A percentile compares a stretch with the other conserved stretches of the same genome.
Conservation (phyloP, 2,888 invertebrate species). For the Phyllotreta cruciferae region DNA sequence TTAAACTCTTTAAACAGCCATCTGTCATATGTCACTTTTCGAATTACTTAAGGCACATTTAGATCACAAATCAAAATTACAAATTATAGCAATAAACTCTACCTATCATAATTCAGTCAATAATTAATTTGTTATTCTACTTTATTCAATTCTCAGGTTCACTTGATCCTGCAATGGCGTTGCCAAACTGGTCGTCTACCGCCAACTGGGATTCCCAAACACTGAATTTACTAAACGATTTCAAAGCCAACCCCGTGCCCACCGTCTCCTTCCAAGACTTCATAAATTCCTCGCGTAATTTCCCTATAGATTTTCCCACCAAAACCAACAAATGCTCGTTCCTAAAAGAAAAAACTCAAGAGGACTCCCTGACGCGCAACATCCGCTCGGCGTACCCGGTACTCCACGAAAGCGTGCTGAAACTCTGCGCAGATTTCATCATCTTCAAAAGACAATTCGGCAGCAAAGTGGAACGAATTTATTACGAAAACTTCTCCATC, state of each 20-base stretch:
- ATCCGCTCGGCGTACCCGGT: slow-evolving; percentile 71
- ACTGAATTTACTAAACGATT: slow-evolving; percentile 14
- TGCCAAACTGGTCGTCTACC: slow-evolving; percentile 40
- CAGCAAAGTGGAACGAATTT: slow-evolving; percentile 48
- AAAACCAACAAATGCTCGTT: slow-evolving; percentile 52
- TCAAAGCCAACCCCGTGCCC: background rate
- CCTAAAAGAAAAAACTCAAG: slow-evolving; percentile 38
- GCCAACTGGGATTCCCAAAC: slow-evolving; percentile 14
- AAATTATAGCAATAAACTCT: too few species aligned
- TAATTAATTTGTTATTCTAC: background rate
- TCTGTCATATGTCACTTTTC: too few species aligned
- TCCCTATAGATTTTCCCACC: slow-evolving; percentile 58
- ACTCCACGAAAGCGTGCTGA: slow-evolving; percentile 71
- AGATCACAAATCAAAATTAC: too few species aligned
- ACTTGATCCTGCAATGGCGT: slow-evolving; percentile 14
- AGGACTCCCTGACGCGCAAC: slow-evolving; percentile 54
- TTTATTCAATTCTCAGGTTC: background rate
- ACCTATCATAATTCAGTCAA: too few species aligned
- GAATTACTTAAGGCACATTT: too few species aligned
- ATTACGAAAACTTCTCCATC: slow-evolving; percentile 67
- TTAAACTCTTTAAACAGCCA: too few species aligned
- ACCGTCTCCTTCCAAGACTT: slow-evolving; percentile 45
- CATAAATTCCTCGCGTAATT: slow-evolving; percentile 55
- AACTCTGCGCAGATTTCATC: slow-evolving; percentile 69
- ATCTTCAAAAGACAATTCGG: slow-evolving; percentile 65